Percentiles rank a stretch among this genome's conserved stretches.
phyloP scores from a whole-genome alignment of 1,140 invertebrate genomes.

The Ostrea edulis region DNA sequence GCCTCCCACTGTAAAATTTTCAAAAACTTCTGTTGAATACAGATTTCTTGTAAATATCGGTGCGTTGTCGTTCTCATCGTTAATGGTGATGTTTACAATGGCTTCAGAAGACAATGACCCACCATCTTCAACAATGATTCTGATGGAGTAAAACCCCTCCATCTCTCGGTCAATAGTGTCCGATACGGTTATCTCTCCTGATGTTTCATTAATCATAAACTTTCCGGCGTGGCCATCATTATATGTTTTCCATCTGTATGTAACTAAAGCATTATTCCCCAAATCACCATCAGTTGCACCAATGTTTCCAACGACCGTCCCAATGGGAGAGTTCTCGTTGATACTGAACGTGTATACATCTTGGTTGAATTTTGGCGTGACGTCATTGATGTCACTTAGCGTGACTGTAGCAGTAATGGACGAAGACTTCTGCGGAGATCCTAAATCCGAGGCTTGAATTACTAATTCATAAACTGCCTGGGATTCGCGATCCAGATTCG shows the following conservation, averaged over 20 bases:
- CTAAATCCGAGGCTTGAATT: constrained; percentile 84
- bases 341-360: constrained; percentile 78
- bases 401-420: constrained; percentile 62
- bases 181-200: constrained; percentile 39
- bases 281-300: constrained; percentile 94
- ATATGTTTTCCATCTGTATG: constrained; percentile 63
- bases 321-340: constrained; percentile 85
- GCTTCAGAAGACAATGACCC: constrained; percentile 37
- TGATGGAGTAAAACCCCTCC: constrained; percentile 19
- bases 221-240: constrained; percentile 58
- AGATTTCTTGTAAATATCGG: constrained; percentile 41
- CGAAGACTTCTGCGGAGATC: constrained; percentile 87
- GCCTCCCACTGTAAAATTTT: constrained; percentile 40
- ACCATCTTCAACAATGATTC: constrained; percentile 79
- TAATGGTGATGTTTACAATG: constrained; percentile 50
- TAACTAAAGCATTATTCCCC: constrained; percentile 85
- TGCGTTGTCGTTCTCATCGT: constrained; percentile 49
- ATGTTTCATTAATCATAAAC: constrained; percentile 42
- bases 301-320: constrained; percentile 90
- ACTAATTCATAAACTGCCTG: constrained; percentile 56
- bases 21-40: constrained; percentile 42
- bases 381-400: constrained; percentile 86
- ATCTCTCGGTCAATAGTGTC: constrained; percentile 42
- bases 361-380: constrained; percentile 63
- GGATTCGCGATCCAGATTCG: constrained; percentile 84